These are phyloP conservation scores for Ypsolopha sequella DNA, from an alignment of 2,888 invertebrate species.

Conservation along the genomic window DNA sequence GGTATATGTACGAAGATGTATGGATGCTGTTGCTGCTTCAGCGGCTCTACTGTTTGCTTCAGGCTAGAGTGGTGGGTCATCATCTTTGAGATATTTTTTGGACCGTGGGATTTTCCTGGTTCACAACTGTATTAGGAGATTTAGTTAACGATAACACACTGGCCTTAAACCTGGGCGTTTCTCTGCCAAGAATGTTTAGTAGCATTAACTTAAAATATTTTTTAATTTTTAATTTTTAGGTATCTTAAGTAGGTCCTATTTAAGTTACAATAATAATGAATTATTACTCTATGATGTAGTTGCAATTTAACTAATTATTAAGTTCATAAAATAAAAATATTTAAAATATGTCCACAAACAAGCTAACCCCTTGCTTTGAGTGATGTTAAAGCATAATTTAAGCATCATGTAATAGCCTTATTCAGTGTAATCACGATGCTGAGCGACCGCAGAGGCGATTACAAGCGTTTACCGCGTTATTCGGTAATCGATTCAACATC, in stretches of 20 bases:
- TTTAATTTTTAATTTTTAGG: no score
- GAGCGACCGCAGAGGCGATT: conserved; percentile 48
- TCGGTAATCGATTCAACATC: conserved; percentile 45
- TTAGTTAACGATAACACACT: conserved; percentile 37
- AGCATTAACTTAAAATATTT: background rate
- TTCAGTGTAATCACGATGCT: conserved; percentile 50
- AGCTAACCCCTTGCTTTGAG: conserved; percentile 2
- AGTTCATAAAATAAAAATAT: no score
- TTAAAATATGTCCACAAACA: conserved; percentile 2
- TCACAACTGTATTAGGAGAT: conserved; percentile 26
- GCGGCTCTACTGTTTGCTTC: conserved; percentile 65
- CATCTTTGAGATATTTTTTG: conserved; percentile 37
- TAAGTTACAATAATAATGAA: no score
- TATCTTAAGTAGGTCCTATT: no score
- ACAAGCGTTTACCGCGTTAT: conserved; percentile 63
- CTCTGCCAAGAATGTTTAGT: conserved; percentile 17
- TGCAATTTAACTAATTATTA: no score
- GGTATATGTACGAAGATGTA: conserved; percentile 32
- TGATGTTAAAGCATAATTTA: conserved; percentile 16
- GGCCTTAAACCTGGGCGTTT: no score
- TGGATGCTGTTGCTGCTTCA: conserved; percentile 53
- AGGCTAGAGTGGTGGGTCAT: conserved; percentile 54
- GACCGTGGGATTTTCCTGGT: conserved; percentile 55
- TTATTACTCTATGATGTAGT: background rate
- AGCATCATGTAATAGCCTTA: conserved; percentile 38